A percentile compares a stretch with the other conserved stretches of the same genome.
phyloP scores from a whole-genome alignment of 2,113 vertebrate species.

The Pachypanchax playfairii region DNA sequence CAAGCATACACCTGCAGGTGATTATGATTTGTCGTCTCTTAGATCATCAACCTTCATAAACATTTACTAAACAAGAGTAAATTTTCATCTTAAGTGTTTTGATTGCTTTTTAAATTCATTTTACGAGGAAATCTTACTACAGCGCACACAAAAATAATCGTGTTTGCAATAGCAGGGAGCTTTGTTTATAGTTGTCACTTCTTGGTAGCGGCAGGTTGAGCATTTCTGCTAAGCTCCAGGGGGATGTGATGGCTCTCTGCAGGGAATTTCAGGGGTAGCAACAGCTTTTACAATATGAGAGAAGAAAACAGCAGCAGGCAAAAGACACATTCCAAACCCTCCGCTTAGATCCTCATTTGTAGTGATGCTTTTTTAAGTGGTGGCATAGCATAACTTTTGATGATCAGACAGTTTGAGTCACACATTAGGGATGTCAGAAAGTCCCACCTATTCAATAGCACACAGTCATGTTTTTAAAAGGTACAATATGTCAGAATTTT shows the following conservation, averaged over 20 bases:
- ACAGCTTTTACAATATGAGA: conserved; percentile 23
- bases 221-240: conserved; percentile 41
- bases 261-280: conserved; percentile 44
- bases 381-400: not conserved
- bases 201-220: conserved; percentile 50
- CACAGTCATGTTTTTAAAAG: too few species aligned
- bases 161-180: conserved; percentile 47
- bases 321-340: conserved; percentile 44
- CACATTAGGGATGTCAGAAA: too few species aligned
- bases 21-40: conserved; percentile 49
- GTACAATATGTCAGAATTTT: too few species aligned
- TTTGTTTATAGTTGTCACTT: conserved; percentile 60
- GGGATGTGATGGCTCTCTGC: conserved; percentile 21
- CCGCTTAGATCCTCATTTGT: conserved; percentile 43
- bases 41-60: conserved; percentile 28
- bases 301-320: conserved; percentile 27
- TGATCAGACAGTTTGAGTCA: too few species aligned
- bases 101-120: too few species aligned
- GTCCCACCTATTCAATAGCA: too few species aligned
- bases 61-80: conserved; percentile 17
- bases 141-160: conserved; percentile 48
- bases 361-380: conserved; percentile 37
- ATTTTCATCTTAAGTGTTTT: conserved; percentile 20
- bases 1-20: conserved; percentile 35
- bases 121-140: conserved; percentile 3